Evolutionary conservation across 1,140 invertebrate genomes (phyloP), one percentile per base, ranked within the genome.

Genomic region (Probaryconus sp.): DNA sequence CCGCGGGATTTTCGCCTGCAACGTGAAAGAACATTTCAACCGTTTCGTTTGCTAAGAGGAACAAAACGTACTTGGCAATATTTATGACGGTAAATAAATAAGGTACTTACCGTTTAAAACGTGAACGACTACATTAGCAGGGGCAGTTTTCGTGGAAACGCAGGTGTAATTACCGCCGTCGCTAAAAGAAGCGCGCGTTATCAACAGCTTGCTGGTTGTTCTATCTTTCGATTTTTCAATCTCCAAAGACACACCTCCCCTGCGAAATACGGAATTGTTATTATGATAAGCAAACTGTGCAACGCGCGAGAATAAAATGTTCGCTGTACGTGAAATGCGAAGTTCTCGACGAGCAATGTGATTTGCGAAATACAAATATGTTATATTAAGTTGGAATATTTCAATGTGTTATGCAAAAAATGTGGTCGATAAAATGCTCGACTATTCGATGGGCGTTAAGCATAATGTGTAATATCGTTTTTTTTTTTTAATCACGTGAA

Each of bases 161-260:
- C 94, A 96, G 6, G 94, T 95, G 83, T 96, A 96, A 86, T 95
- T 95, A 48, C 95, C 96, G 3, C 94, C 95, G 86, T 97, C 95
- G 5, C 90, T 89, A 13, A 94, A 88, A 2, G 92, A 90, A 3
- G 95, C 95, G 77, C 95, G 93, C 1, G 94, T 96, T 68, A 97
- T 92, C 81, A 96, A 90, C 50, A 97, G 89, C 81, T 95, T 95
- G 85, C 94, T 96, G 30, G 94, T 95, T 13, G 95, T 96, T 6
- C 94, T 94, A 1, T 91, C 89, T 79, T 95, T 94, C 1, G 94
- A 94, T 87, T 96, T 96, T 86, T 96, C 95, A 3, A 95, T 96
- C 85, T 96, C 94, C 63, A 97, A 88, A 77, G 93, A 94, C 76
- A 97, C 95, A 2, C 95, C 95, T 10, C 92, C 92, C 37, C 94